A percentile compares a stretch with the other conserved stretches of the same genome.
phyloP scores from a whole-genome alignment of 2,113 vertebrate species.

The Carlito syrichta region DNA sequence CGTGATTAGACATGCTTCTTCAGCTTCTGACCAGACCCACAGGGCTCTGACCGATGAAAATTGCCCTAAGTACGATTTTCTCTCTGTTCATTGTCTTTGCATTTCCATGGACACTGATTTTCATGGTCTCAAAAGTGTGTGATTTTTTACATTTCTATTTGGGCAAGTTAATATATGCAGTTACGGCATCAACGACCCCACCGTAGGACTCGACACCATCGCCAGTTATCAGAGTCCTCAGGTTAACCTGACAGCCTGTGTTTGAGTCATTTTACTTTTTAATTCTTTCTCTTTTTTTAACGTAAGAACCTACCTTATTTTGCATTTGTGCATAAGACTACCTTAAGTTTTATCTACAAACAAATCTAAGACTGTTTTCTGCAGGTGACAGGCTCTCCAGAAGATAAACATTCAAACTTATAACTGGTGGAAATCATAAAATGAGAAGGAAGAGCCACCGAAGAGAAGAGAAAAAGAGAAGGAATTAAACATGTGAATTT shows the following conservation, averaged over 20 bases:
- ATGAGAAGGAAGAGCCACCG: not conserved
- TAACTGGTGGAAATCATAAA: not conserved
- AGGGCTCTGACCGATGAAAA: constrained; percentile 60
- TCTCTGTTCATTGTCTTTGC: constrained; percentile 50
- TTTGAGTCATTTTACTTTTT: not conserved
- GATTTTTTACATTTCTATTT: constrained; percentile 33
- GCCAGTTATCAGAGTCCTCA: not conserved
- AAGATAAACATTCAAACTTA: not conserved
- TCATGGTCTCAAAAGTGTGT: constrained; percentile 59
- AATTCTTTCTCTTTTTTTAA: not conserved
- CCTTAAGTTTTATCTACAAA: not conserved
- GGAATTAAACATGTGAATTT: not conserved
- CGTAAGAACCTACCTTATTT: not conserved
- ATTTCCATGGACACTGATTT: constrained; percentile 68
- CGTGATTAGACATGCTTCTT: constrained; percentile 50
- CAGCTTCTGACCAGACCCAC: constrained; percentile 45
- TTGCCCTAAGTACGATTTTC: constrained; percentile 38
- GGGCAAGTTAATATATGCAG: constrained; percentile 60
- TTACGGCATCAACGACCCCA: not conserved
- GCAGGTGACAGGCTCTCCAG: not conserved
- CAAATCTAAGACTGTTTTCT: not conserved
- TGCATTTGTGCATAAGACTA: not conserved
- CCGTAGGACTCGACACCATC: not conserved
- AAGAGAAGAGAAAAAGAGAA: not conserved
- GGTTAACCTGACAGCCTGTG: not conserved